These are phyloP conservation scores for Portunus trituberculatus DNA, from an alignment of 1,140 invertebrate genomes.

Conservation along the genomic window DNA sequence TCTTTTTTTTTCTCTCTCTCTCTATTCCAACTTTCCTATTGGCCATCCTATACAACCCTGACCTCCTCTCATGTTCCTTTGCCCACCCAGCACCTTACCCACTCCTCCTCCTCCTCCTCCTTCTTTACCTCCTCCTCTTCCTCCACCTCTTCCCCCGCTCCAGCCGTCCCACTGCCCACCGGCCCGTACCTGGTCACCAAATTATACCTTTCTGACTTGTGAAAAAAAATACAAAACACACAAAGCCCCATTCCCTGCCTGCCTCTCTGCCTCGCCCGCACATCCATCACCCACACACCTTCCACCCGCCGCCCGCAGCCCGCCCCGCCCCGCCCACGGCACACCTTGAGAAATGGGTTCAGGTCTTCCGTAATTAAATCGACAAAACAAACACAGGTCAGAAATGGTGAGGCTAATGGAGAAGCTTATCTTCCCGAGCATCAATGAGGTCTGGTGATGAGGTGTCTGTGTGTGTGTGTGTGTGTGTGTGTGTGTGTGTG, in stretches of 20 bases:
- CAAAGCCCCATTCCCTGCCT: background rate
- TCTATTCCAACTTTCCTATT: background rate
- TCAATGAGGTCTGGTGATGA: constrained; percentile 52
- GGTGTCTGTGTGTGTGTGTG: constrained; percentile 63
- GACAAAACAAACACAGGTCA: constrained; percentile 68
- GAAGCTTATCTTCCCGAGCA: constrained; percentile 58
- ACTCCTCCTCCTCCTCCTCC: background rate
- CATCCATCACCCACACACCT: constrained; percentile 5
- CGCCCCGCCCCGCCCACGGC: constrained; percentile 58
- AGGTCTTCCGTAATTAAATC: constrained; percentile 69
- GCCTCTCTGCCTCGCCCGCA: background rate
- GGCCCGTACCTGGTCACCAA: background rate
- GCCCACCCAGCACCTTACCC: background rate
- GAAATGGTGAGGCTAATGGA: constrained; percentile 61
- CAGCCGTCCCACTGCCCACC: background rate
- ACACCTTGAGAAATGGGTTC: constrained; percentile 64
- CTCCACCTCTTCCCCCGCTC: background rate
- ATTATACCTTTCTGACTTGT: constrained; percentile 29
- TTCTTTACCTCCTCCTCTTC: background rate
- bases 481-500: constrained; percentile 65
- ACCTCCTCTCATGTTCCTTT: background rate
- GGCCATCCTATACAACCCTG: background rate
- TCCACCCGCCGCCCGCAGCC: constrained; percentile 15
- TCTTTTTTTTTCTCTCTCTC: background rate
- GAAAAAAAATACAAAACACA: constrained; percentile 39